Evolutionary conservation across 2,113 vertebrate genomes (phyloP), one percentile per base, ranked within the genome.

Genomic region (Puntigrus tetrazona): DNA sequence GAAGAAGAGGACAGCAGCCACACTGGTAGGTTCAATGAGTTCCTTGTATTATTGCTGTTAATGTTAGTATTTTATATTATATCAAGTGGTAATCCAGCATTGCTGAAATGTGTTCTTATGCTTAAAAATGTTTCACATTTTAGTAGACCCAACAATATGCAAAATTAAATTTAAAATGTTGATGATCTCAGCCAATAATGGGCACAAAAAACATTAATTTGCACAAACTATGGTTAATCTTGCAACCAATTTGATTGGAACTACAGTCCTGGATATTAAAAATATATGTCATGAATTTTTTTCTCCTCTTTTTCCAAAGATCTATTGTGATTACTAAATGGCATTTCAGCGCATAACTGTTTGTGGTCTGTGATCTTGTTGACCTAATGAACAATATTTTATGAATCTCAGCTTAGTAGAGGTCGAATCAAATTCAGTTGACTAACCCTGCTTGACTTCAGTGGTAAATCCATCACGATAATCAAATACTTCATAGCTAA

Each of bases 1-100:
- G 86, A 93, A 90, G 88, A 94, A 92, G 85, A 92, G 84, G 7
- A 82, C 79, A 77, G 7, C 78, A 8, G 3, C 34, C 27, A 11
- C 65, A 34, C 86, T 89, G 91, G 93, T 94, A 43, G 85, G 84
- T 11, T 29, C 47, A 75, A 31, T 11, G 18, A 74, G 31, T 34
- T 10, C 13, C 3, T 11, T 27, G 36, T 61, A 38, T n/a, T 22
- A 55, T 82, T 45, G 16, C 36, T 74, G 36, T n/a, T 43, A 73
- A 25, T 73, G 27, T 73, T 45, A 29, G 29, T 50, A 45, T 43
- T 18, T 45, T 47, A 75, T n/a, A n/a, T 38, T 70, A 72, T 5
- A 14, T 34, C 13, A 18, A 36, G 36, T 41, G 36, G 20, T 70
- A 41, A 36, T 72, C 34, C 5, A 4, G 9, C 63, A 67, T 67